Evolutionary conservation across 2,797 vertebrate species (phyloP), one percentile per base, ranked within the genome.

Genomic region (Discoglossus pictus): DNA sequence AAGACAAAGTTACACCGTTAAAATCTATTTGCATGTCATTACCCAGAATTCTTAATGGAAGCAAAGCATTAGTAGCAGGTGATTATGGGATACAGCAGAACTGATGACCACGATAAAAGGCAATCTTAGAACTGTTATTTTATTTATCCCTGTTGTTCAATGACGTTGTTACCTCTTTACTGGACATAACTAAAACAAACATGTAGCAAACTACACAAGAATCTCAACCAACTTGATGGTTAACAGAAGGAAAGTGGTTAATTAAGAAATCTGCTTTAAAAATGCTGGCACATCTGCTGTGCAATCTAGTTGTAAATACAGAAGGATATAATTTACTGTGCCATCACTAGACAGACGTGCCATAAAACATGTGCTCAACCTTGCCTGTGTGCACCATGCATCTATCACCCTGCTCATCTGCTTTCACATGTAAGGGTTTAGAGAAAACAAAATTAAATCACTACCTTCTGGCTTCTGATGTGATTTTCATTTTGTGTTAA

Each of bases 321-420:
- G 68, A 64, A 56, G 39, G 43, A 64, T 71, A 64, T 64, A 59
- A 71, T 71, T 71, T 64, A 71, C 61, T 58, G 61, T 64, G 58
- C 52, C 40, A 20, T 51, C 46, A 52, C 17, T 44, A 64, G 60
- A 59, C 24, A 64, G 55, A 64, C 52, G 53, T 64, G 68, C 61
- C 61, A 52, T 71, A 63, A 70, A 71, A 64, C 61, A 70, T 70
- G 59, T 56, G 53, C 44, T 64, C 61, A 58, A 48, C 55, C 68
- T 64, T 64, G 52, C 44, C 52, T 58, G 51, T 40, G 39, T 70
- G 50, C 50, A 47, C 54, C 58, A 60, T 60, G 46, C 42, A 69
- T 69, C 59, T 40, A 69, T 61, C 44, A 56, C 34, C 2, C 43
- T 34, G 60, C 24, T 56, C 43, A 63, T 63, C 59, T 55, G 52